Conservation (phyloP, 1,140 invertebrate genomes). For the Patella vulgata region DNA sequence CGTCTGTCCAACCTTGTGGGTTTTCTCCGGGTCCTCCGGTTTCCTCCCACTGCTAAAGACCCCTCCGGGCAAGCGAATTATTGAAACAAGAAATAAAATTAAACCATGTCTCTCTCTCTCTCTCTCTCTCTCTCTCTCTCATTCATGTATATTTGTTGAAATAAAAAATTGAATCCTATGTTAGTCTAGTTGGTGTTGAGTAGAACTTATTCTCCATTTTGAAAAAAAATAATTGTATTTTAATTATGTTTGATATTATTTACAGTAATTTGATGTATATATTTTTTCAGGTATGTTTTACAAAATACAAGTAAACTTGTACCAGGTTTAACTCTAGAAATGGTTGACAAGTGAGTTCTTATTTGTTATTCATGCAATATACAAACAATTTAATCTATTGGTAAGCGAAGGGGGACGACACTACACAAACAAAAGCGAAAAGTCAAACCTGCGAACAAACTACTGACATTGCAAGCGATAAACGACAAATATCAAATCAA, state of each 20-base stretch:
- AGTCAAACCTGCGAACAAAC: too few relatives aligned
- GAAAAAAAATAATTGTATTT: slow-evolving; percentile 7
- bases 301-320: slow-evolving; percentile 85
- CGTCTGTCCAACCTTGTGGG: too few relatives aligned
- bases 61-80: too few relatives aligned
- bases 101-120: too few relatives aligned
- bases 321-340: slow-evolving; percentile 81
- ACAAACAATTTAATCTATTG: background rate
- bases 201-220: background rate
- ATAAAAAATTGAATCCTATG: background rate
- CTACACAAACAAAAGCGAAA: too few relatives aligned
- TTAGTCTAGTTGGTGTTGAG: background rate
- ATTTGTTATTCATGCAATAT: background rate
- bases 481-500: too few relatives aligned
- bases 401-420: too few relatives aligned
- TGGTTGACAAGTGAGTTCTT: slow-evolving; percentile 85
- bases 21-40: too few relatives aligned
- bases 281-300: slow-evolving; percentile 79
- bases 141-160: background rate
- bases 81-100: too few relatives aligned
- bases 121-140: background rate
- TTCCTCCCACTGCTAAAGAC: too few relatives aligned
- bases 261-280: slow-evolving; percentile 8
- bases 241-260: too few relatives aligned
- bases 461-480: too few relatives aligned